Evolutionary conservation across 2,113 vertebrate genomes (phyloP), one percentile per base, ranked within the genome.

Genomic region (Pterocles burchelli): DNA sequence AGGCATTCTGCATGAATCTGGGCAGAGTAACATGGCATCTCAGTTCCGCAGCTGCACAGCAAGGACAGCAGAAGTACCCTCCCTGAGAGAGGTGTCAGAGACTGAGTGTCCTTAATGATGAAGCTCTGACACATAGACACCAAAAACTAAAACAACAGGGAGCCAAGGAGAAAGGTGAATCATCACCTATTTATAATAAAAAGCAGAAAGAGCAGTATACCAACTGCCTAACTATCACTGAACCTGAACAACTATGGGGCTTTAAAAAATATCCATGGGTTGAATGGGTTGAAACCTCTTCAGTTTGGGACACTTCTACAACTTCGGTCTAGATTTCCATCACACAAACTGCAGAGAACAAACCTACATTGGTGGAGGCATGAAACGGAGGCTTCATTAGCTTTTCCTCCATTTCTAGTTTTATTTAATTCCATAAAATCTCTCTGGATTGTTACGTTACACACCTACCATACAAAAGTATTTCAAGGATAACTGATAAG

Each of bases 391-490:
- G 38, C 63, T 90, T 82, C 54, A 38, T 65, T 41, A 65, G 43
- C 70, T 71, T 70, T 73, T 59, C 14, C 29, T 12, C 63, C 70
- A 85, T 84, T 61, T 68, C 54, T 18, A 73, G 29, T 48, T 87
- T 68, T 73, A 83, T 93, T 78, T 85, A 92, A 76, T 89, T 93
- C 76, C 85, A 75, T 82, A 89, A 70, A 93, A 85, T 58, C 33
- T 67, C 68, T 93, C 71, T 61, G 43, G 66, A 65, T 90, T 94
- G 61, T 74, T 74, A 90, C 29, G 25, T 48, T 62, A 58, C 5
- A 43, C 36, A 77, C 58, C 84, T 70, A 92, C 46, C 61, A 86
- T 36, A 79, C 33, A 55, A 31, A 79, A 88, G 26, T 25, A 48
- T 74, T 91, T 62, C 38, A 76, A 82, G 79, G 68, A 71, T 66